Percentiles rank a stretch among this genome's conserved stretches.
phyloP scores from a whole-genome alignment of 2,888 invertebrate species.

The Drosophila yooni region DNA sequence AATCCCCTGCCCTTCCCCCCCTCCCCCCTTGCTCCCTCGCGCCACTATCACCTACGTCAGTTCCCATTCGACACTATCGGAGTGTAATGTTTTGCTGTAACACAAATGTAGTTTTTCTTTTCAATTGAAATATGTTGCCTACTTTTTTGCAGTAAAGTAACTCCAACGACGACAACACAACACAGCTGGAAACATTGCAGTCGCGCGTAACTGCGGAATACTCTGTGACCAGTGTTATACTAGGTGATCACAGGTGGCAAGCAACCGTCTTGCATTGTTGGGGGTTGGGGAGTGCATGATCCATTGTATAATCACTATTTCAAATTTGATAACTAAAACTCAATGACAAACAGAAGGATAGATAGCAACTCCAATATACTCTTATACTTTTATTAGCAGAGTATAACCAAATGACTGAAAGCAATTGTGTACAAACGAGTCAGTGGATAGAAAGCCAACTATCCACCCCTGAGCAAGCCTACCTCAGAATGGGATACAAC shows the following conservation, averaged over 20 bases:
- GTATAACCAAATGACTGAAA: constrained; percentile 18
- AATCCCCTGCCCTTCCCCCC: not conserved
- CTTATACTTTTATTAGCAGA: not conserved
- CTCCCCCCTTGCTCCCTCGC: too few species aligned
- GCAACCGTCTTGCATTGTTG: not conserved
- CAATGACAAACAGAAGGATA: not conserved
- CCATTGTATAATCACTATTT: not conserved
- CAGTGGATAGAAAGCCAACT: constrained; percentile 53
- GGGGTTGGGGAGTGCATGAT: not conserved
- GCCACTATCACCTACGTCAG: constrained; percentile 2
- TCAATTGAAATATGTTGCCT: constrained; percentile 65
- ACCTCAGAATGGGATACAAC: not conserved
- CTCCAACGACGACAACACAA: not conserved
- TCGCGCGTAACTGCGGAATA: not conserved
- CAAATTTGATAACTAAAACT: not conserved
- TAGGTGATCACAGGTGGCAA: not conserved
- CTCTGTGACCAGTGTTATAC: not conserved
- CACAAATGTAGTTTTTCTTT: constrained; percentile 58
- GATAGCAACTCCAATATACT: not conserved
- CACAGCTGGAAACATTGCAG: not conserved
- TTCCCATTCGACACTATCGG: constrained; percentile 52
- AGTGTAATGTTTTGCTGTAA: constrained; percentile 56
- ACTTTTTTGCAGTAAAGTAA: constrained; percentile 51
- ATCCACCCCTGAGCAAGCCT: constrained; percentile 34
- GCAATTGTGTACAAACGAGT: constrained; percentile 54